Conservation (phyloP, 2,113 vertebrate genomes). For the Microtus montanus region DNA sequence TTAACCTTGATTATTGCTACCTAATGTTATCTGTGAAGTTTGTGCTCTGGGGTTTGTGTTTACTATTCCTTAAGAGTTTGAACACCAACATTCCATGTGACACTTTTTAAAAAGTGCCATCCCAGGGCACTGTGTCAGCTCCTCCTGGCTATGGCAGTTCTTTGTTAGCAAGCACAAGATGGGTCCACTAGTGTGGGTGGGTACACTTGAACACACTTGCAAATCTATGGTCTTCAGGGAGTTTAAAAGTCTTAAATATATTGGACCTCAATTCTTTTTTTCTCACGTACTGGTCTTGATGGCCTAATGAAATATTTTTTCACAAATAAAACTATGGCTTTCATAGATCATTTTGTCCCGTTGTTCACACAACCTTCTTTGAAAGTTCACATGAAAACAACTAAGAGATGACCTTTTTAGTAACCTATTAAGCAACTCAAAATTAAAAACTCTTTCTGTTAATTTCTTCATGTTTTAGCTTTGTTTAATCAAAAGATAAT, state of each 20-base stretch:
- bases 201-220: background rate
- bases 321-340: background rate
- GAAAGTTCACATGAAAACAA: background rate
- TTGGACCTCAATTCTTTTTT: background rate
- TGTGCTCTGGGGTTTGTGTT: background rate
- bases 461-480: conserved; percentile 10
- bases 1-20: background rate
- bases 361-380: background rate
- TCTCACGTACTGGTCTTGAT: background rate
- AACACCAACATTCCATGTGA: background rate
- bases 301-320: background rate
- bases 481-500: conserved; percentile 30
- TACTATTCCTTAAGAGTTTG: too few species aligned
- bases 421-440: background rate
- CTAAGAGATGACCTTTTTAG: background rate
- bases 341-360: background rate
- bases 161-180: background rate
- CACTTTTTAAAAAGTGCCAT: background rate
- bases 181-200: background rate
- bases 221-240: background rate
- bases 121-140: too few species aligned
- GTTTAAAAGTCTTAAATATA: background rate
- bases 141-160: background rate
- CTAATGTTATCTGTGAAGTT: background rate
- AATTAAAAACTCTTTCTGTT: conserved; percentile 24